Percentiles rank a stretch among this genome's conserved stretches.
phyloP scores from a whole-genome alignment of 92 coral and sea anemone species.

The Micromussa lordhowensis region DNA sequence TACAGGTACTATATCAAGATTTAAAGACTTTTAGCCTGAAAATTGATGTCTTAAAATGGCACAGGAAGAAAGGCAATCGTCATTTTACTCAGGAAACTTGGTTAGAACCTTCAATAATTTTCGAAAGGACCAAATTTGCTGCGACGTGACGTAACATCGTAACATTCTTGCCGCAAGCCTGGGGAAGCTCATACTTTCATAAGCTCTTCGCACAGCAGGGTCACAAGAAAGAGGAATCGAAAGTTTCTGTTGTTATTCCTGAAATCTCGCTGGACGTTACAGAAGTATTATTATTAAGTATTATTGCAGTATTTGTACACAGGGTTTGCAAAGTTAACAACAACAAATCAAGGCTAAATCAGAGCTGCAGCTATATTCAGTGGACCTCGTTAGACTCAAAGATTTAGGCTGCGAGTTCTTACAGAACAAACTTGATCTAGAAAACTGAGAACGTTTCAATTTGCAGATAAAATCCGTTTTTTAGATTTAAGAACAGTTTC shows the following conservation, averaged over 20 bases:
- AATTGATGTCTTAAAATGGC: background rate
- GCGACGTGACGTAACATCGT: slow-evolving; percentile 34
- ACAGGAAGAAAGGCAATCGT: background rate
- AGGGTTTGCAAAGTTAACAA: slow-evolving; percentile 24
- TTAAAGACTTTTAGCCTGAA: background rate
- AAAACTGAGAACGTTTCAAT: slow-evolving; percentile 45
- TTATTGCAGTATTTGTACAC: slow-evolving; percentile 44
- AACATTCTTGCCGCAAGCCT: slow-evolving; percentile 48
- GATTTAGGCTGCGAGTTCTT: slow-evolving; percentile 41
- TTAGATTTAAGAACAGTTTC: slow-evolving; percentile 17
- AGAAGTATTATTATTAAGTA: slow-evolving; percentile 38
- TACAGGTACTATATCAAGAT: background rate
- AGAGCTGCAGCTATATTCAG: slow-evolving; percentile 35
- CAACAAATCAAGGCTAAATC: slow-evolving; percentile 11
- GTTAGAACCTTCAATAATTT: slow-evolving; percentile 28
- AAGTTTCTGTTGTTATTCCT: background rate
- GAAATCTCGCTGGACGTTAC: slow-evolving; percentile 23
- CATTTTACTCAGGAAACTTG: slow-evolving; percentile 39
- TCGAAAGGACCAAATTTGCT: slow-evolving; percentile 34
- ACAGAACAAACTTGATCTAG: slow-evolving; percentile 16
- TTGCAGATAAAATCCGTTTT: slow-evolving; percentile 40
- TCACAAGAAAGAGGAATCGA: slow-evolving; percentile 32
- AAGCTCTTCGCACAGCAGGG: slow-evolving; percentile 18
- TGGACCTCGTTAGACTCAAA: slow-evolving; percentile 42
- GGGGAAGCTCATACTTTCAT: slow-evolving; percentile 40